Base-by-base conservation (phyloP, 2,797 vertebrate genomes). In the Scarus forsteni region DNA sequence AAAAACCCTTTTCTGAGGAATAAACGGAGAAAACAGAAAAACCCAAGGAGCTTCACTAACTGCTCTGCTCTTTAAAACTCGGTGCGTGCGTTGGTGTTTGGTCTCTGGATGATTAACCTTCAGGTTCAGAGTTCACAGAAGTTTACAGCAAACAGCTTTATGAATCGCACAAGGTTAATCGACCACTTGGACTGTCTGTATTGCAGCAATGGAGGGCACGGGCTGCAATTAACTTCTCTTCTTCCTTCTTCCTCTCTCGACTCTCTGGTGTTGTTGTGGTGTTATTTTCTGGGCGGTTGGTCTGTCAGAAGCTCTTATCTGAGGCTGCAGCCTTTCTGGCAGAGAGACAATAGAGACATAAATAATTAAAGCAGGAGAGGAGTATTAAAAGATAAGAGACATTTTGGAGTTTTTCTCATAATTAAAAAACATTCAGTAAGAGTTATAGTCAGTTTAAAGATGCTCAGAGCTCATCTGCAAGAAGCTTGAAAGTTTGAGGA, bases 101-200 rank as follows among this genome's bases (percentile, higher is more conserved):
- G 11, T 5, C 42, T 13, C 6, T 14, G 61, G 43, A 51, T 40
- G 52, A 67, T 68, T 36, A 66, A 77, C 8, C 60, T 13, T 7
- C 43, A 39, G 35, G 72, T 62, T 68, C 50, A 66, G 61, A 68
- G 77, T 60, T 67, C 71, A 59, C 45, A 1, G 61, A 73, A 6
- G 45, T 51, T 43, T 57, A 49, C 15, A 4, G 34, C 54, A 19
- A 61, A 55, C 55, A 43, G 51, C 16, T 85, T 66, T 61, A 62
- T 74, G 44, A 66, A 63, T 50, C 13, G 36, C 59, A 18, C 61
- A 3, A 71, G 74, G 74, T 77, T 80, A 70, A 85, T 82, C 61
- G 61, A 77, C 42, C 58, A 45, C 62, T 77, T 42, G 35, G 71
- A 55, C 46, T n/a, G 62, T 77, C 66, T 81, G 76, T 66, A 84